Percentiles rank a stretch among this genome's conserved stretches.
phyloP scores from a whole-genome alignment of 2,797 vertebrate genomes.

The Pipistrellus nathusii region DNA sequence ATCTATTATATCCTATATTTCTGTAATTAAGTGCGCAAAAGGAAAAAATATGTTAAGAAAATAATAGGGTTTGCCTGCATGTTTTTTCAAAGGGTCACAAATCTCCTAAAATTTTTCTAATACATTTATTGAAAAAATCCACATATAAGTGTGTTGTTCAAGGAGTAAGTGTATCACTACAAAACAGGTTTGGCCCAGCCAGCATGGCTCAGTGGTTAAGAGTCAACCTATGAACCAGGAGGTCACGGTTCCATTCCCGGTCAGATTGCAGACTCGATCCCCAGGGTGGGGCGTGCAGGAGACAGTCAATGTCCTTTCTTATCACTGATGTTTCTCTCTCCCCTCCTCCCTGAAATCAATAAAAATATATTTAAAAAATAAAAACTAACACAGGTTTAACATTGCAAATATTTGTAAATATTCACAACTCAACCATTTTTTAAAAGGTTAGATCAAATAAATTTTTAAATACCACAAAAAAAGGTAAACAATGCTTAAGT shows the following conservation, averaged over 20 bases:
- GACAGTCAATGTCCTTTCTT: too few relatives aligned
- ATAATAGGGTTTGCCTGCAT: not conserved
- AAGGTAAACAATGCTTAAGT: not conserved
- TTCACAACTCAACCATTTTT: not conserved
- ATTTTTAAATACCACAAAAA: not conserved
- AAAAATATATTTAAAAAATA: too few relatives aligned
- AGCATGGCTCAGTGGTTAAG: too few relatives aligned
- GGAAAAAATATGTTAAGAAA: not conserved
- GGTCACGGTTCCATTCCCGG: too few relatives aligned
- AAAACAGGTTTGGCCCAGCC: not conserved
- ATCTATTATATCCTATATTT: not conserved
- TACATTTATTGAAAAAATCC: not conserved
- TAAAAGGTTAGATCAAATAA: conserved; percentile 45
- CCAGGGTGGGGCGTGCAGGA: too few relatives aligned
- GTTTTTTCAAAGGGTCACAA: not conserved
- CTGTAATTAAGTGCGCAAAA: not conserved
- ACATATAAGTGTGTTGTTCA: not conserved
- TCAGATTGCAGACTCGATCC: too few relatives aligned
- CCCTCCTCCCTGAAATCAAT: too few relatives aligned
- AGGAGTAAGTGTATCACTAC: not conserved
- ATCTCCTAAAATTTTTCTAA: not conserved
- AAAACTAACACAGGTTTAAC: conserved; percentile 28
- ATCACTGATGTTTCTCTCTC: too few relatives aligned
- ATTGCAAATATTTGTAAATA: not conserved
- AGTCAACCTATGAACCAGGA: too few relatives aligned